These are phyloP conservation scores for Panzeria rudis DNA, from an alignment of 2,888 invertebrate species.

Conservation along the genomic window DNA sequence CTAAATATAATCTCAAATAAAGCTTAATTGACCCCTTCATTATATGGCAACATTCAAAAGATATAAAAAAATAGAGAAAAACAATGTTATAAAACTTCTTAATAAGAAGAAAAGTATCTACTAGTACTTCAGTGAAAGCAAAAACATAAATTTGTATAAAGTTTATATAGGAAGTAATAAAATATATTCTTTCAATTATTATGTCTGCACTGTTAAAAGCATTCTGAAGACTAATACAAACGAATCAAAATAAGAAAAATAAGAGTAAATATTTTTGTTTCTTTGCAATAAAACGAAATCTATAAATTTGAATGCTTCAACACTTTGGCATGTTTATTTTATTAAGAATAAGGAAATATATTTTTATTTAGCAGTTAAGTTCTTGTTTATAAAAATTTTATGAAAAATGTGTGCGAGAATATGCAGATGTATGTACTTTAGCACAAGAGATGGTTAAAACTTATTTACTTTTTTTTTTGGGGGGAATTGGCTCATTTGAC, in stretches of 20 bases:
- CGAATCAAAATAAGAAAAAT: conserved; percentile 12
- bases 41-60: conserved; percentile 35
- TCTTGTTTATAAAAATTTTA: conserved; percentile 7
- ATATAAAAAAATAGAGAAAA: conserved; percentile 2
- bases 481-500: background rate
- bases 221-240: background rate
- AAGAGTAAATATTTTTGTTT: background rate
- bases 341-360: background rate
- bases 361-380: background rate
- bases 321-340: conserved; percentile 23
- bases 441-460: background rate
- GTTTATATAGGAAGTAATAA: conserved; percentile 31
- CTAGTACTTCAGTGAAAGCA: background rate
- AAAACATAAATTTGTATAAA: conserved; percentile 1
- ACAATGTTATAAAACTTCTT: conserved; percentile 4
- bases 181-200: conserved; percentile 37
- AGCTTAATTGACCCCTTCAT: conserved; percentile 67
- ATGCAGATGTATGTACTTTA: background rate
- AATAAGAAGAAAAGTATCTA: background rate
- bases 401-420: conserved; percentile 1
- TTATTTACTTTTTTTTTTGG: background rate
- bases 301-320: conserved; percentile 51
- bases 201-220: background rate
- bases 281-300: conserved; percentile 27
- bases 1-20: conserved; percentile 67